Conservation (phyloP, 1,140 invertebrate genomes). For the Cheumatopsyche charites region DNA sequence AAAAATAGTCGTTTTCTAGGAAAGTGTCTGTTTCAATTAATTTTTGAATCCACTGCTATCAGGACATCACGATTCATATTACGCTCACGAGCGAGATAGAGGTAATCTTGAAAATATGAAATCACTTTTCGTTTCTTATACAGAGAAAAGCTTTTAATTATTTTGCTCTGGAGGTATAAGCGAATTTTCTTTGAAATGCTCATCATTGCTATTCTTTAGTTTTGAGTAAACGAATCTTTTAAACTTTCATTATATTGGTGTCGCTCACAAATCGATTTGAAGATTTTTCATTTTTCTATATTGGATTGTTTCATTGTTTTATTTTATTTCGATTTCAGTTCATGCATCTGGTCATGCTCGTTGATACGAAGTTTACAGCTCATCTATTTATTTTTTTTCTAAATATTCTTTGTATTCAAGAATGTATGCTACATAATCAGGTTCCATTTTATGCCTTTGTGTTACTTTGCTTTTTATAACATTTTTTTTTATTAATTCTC, state of each 20-base stretch:
- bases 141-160: background rate
- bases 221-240: too few relatives aligned
- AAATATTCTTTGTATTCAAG: constrained; percentile 42
- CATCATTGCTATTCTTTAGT: too few relatives aligned
- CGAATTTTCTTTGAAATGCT: background rate
- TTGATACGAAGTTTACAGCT: constrained; percentile 45
- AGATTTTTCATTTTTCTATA: background rate
- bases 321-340: constrained; percentile 48
- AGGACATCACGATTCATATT: constrained; percentile 49
- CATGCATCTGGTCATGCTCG: constrained; percentile 47
- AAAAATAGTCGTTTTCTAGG: too few relatives aligned
- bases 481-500: background rate
- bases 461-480: constrained; percentile 34
- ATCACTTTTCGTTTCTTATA: background rate
- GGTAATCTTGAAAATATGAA: constrained; percentile 36
- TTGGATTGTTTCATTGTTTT: constrained; percentile 27
- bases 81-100: constrained; percentile 47
- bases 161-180: too few relatives aligned
- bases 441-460: constrained; percentile 45
- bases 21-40: background rate
- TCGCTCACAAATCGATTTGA: too few relatives aligned
- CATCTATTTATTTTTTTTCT: constrained; percentile 42
- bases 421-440: constrained; percentile 41
- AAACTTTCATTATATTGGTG: too few relatives aligned
- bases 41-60: constrained; percentile 36